Base-by-base conservation (phyloP, 2,888 invertebrate species). In the Drosophila prolongata region DNA sequence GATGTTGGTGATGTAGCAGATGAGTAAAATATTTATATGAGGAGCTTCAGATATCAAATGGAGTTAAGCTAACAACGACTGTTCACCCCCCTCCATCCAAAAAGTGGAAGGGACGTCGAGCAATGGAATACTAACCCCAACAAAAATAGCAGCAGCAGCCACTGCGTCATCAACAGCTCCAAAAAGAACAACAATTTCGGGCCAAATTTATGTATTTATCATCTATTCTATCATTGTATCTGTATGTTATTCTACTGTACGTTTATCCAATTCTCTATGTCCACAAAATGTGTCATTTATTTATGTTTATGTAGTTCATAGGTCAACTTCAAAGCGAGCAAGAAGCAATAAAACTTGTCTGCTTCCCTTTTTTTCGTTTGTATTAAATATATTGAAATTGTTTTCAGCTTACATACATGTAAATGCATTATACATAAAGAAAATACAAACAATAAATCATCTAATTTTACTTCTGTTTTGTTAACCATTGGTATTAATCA, bases 91-190 rank as follows among this genome's bases (percentile, higher is more conserved):
- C 93, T 90, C 94, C 95, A 64, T 90, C 94, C 16, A 94, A 89
- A 89, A 11, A 50, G 93, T 92, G 95, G 95, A 92, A 94, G 95
- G 94, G 96, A 95, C 93, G 95, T 95, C 89, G 95, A 95, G 92
- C 92, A 84, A 81, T 54, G 65, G 50, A 72, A 8, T 27, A 71
- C 43, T 34, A 53, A 70, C 60, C 62, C 47, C 67, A 35, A 47
- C 27, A 37, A 56, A 24, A 38, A n/a, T 14, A 27, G 16, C 30
- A 75, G 19, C 62, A 78, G 49, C 68, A 55, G 38, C 42, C 49
- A 49, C 55, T 52, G 55, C 64, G 47, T 64, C 71, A 74, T 46
- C 70, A 75, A 43, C 64, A 57, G 52, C 58, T 72, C 54, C 57
- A 74, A 54, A 73, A 58, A 47, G 47, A 71, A 61, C 49, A 55